Evolutionary conservation across 2,797 vertebrate genomes (phyloP), one percentile per base, ranked within the genome.

Genomic region (Xenopus petersii): DNA sequence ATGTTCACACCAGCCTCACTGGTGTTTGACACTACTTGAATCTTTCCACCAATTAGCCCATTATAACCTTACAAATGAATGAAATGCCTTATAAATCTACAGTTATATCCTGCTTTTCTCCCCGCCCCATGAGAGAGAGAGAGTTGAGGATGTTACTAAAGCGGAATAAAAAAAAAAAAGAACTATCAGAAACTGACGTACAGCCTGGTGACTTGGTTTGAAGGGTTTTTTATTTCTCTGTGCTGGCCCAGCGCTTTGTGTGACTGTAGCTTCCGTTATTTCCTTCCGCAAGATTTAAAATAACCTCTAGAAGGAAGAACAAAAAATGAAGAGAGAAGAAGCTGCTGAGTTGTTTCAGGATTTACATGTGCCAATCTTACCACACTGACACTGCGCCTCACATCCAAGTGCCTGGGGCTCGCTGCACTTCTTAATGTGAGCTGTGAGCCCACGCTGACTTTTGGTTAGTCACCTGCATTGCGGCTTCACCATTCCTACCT

Each of bases 221-320:
- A 75, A 51, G 69, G 60, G 49, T 68, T 70, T 65, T 77, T 67
- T 58, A 54, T 77, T 55, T 55, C 48, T 58, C 64, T 60, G 55
- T 79, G 56, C 68, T 70, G 36, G 56, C 71, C 58, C 62, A 79
- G 65, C 79, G 79, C 80, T 91, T 88, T 91, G 92, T 92, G 91
- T 93, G 91, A 93, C 91, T 86, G 84, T 86, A 84, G 88, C 80
- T 93, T 92, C 90, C 89, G 91, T 84, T 83, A 33, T 81, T 87
- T 90, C 87, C 90, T 93, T 93, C 91, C 91, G 90, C 90, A 90
- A 87, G 86, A 79, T 76, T 88, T 88, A 87, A 81, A 88, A 89
- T 55, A 81, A 86, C 74, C 84, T 79, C 82, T 85, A 79, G 83
- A 87, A 82, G 83, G 36, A n/a, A 80, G 1, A 46, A 64, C 61